Evolutionary conservation across 1,140 invertebrate species (phyloP).

Genomic region (Harlomillsia oculata): DNA sequence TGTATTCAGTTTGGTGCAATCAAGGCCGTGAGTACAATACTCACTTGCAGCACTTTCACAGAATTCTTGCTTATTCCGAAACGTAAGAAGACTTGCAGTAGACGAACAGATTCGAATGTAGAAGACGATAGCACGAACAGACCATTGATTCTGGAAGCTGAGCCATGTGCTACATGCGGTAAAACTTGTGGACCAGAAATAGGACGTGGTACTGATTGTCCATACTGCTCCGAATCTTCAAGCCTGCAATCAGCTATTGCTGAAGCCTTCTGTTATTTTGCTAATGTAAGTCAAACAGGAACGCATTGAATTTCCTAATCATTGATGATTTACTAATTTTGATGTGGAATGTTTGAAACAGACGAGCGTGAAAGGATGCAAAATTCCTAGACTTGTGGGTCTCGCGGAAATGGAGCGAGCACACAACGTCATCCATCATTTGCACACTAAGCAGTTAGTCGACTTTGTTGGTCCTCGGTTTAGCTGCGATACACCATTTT

Average conservation of each 20-base stretch:
- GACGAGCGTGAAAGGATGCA: constrained; percentile 44
- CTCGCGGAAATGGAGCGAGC: constrained; percentile 49
- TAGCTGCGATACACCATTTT: constrained; percentile 20
- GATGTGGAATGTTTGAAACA: constrained; percentile 26
- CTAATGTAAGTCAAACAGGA: constrained; percentile 17
- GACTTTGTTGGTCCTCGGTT: constrained; percentile 37
- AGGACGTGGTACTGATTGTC: constrained; percentile 20
- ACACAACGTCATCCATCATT: constrained; percentile 46
- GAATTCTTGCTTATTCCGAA: constrained; percentile 50
- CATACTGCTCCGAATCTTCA: constrained; percentile 19
- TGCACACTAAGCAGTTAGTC: constrained; percentile 40
- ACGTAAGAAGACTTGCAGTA: constrained; percentile 35
- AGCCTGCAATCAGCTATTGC: constrained; percentile 21
- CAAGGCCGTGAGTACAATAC: constrained; percentile 46
- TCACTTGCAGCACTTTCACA: constrained; percentile 46
- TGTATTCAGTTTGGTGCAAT: constrained; percentile 51
- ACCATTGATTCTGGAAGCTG: not conserved
- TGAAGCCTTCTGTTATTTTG: constrained; percentile 28
- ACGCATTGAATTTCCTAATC: not conserved
- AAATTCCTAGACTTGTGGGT: constrained; percentile 41
- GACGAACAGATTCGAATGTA: constrained; percentile 36
- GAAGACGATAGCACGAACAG: constrained; percentile 9
- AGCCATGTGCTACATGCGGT: constrained; percentile 27
- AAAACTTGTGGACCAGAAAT: constrained; percentile 10
- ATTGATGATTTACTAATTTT: not conserved